A percentile compares a stretch with the other conserved stretches of the same genome.
These are phyloP conservation scores for Ooceraea biroi DNA, from an alignment of 1,140 invertebrate species.

Conservation along the genomic window DNA sequence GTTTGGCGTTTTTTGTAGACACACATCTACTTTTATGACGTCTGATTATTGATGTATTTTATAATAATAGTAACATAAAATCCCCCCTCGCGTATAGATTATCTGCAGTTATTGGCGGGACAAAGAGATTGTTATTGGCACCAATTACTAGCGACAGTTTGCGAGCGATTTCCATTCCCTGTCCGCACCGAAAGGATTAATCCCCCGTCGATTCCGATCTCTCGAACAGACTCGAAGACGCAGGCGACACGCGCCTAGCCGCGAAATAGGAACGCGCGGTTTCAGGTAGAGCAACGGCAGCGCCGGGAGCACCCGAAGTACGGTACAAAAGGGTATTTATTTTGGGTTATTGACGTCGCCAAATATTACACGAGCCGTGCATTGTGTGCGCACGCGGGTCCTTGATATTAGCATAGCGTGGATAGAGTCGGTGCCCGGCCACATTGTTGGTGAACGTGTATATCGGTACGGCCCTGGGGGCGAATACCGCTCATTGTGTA, in stretches of 20 bases:
- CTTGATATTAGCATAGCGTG: slow-evolving; percentile 64
- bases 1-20: neutral
- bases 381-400: slow-evolving; percentile 58
- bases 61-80: too few relatives aligned
- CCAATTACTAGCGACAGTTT: too few relatives aligned
- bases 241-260: slow-evolving; percentile 31
- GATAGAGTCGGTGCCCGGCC: slow-evolving; percentile 52
- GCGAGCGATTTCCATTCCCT: neutral
- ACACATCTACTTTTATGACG: neutral
- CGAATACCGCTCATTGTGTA: slow-evolving; percentile 56
- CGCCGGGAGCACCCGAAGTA: slow-evolving; percentile 39
- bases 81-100: too few relatives aligned
- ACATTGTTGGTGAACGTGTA: slow-evolving; percentile 61
- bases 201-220: neutral
- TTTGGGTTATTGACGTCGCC: slow-evolving; percentile 68
- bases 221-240: slow-evolving; percentile 20
- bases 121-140: too few relatives aligned
- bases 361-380: slow-evolving; percentile 64
- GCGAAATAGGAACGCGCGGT: slow-evolving; percentile 39
- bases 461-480: slow-evolving; percentile 47
- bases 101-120: too few relatives aligned
- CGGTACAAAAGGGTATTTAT: slow-evolving; percentile 65
- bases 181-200: neutral
- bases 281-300: slow-evolving; percentile 55
- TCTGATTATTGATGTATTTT: neutral